Base-by-base conservation (phyloP, 2,797 vertebrate species). In the Coccyzus lansbergi region DNA sequence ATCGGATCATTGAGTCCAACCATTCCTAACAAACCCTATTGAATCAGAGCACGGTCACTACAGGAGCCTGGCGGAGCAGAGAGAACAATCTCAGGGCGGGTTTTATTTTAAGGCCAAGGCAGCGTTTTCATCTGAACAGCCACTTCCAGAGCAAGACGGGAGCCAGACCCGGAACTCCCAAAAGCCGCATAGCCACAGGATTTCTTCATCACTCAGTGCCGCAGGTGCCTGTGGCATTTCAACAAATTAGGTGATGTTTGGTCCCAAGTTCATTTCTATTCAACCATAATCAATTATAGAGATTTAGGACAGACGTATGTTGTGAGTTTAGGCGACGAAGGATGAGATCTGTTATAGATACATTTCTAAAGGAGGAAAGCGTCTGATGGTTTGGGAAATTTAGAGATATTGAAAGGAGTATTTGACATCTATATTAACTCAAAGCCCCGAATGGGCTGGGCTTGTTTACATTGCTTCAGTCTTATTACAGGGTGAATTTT, bases 401-500 rank as follows among this genome's bases (percentile, higher is more conserved):
- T 58, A 88, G 86, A 92, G 68, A 80, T 92, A 89, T 64, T 87
- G 84, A 62, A 77, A 82, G 70, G 49, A 96, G 72, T 40, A 92
- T 94, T 88, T 94, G 96, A 92, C 92, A 83, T 93, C 68, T 91
- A 91, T 92, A 94, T 96, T 94, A 91, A 93, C 91, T 85, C 89
- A 86, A 87, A 96, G 68, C 79, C 85, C 76, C 86, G 70, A 74
- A 90, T 81, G 92, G 92, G 86, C 69, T 92, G 70, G 88, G 78
- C 82, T 74, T 88, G 81, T 94, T 95, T 92, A 80, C 79, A 72
- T 76, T 49, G 74, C 93, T 94, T 82, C 92, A 80, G 74, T 84
- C 75, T 91, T 93, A 83, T 89, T 96, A 96, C 70, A 96, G 94
- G 89, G 86, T 93, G 92, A 88, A 87, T 95, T 94, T 94, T 94